A percentile compares a stretch with the other conserved stretches of the same genome.
Conservation (phyloP, 2,797 vertebrate species). For the Urosaurus nigricauda region DNA sequence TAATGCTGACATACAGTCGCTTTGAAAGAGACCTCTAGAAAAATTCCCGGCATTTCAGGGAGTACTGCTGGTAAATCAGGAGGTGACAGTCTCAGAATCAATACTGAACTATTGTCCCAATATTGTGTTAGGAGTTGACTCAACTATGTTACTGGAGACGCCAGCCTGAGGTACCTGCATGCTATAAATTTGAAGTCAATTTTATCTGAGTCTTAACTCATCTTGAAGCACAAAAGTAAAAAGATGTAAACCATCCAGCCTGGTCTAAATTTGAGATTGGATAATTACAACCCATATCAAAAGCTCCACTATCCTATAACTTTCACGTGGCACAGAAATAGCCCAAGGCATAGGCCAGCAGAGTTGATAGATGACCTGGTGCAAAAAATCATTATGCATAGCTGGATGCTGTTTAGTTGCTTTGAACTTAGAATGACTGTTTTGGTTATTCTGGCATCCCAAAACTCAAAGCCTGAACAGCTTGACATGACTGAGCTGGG, state of each 20-base stretch:
- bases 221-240: slow-evolving; percentile 45
- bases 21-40: slow-evolving; percentile 57
- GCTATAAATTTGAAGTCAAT: slow-evolving; percentile 59
- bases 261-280: slow-evolving; percentile 39
- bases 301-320: slow-evolving; percentile 57
- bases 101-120: slow-evolving; percentile 50
- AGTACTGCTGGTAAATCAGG: slow-evolving; percentile 54
- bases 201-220: slow-evolving; percentile 52
- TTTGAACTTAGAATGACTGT: neutral
- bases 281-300: slow-evolving; percentile 55
- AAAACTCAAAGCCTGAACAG: neutral
- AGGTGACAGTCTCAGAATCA: slow-evolving; percentile 48
- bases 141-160: slow-evolving; percentile 53
- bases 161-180: slow-evolving; percentile 52
- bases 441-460: neutral
- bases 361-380: slow-evolving; percentile 29
- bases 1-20: slow-evolving; percentile 59
- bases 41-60: slow-evolving; percentile 26
- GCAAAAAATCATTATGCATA: slow-evolving; percentile 31
- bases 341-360: neutral
- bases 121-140: slow-evolving; percentile 60
- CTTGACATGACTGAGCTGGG: neutral
- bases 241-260: slow-evolving; percentile 67
- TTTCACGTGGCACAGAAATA: slow-evolving; percentile 12
- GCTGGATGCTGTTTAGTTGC: neutral